Conservation (phyloP, 2,113 vertebrate genomes). For the Sprattus sprattus region DNA sequence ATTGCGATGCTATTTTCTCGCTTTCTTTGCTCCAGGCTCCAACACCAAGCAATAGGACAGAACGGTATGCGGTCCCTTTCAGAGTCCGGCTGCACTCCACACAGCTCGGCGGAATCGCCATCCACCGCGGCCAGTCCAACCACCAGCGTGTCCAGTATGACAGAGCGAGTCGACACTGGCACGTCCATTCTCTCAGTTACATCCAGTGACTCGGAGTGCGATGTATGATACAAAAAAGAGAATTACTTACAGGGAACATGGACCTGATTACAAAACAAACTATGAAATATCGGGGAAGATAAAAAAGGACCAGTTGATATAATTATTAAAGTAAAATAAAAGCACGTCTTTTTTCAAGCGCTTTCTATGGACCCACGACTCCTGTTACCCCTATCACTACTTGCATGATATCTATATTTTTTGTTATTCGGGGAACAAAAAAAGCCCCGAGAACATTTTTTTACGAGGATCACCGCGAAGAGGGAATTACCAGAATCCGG, state of each 20-base stretch:
- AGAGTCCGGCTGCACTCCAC: constrained; percentile 93
- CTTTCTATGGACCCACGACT: constrained; percentile 93
- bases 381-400: constrained; percentile 69
- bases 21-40: constrained; percentile 80
- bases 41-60: constrained; percentile 98
- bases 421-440: constrained; percentile 84
- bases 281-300: constrained; percentile 78
- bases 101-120: constrained; percentile 96
- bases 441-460: constrained; percentile 79
- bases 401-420: constrained; percentile 87
- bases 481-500: constrained; percentile 84
- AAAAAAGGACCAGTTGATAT: constrained; percentile 77
- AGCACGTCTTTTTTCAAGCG: constrained; percentile 90
- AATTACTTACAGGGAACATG: constrained; percentile 79
- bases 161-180: constrained; percentile 93
- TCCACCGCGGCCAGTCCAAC: constrained; percentile 97
- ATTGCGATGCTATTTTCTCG: constrained; percentile 39
- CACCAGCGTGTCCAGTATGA: constrained; percentile 97
- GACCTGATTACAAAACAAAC: constrained; percentile 75
- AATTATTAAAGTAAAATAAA: constrained; percentile 84
- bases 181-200: constrained; percentile 98
- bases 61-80: constrained; percentile 96
- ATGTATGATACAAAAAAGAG: constrained; percentile 93
- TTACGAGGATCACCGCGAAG: constrained; percentile 88
- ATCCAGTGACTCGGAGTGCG: constrained; percentile 99